These are phyloP conservation scores for Heterodera carotae DNA, from an alignment of 1,140 invertebrate genomes.

Conservation along the genomic window DNA sequence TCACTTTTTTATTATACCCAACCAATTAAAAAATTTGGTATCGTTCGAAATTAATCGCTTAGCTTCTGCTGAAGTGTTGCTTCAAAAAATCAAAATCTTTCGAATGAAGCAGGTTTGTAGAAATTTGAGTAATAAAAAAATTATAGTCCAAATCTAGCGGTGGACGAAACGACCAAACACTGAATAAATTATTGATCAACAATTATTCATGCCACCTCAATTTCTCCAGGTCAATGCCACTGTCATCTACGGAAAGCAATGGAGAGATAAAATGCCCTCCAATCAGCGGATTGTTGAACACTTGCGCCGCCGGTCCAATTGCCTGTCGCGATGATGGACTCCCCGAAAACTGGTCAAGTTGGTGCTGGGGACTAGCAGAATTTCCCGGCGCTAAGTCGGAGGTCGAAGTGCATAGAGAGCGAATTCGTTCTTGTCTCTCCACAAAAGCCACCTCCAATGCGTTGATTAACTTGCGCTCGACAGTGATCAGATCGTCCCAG, in stretches of 20 bases:
- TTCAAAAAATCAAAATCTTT: too few species aligned
- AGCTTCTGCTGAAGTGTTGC: too few species aligned
- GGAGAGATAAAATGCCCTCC: not conserved
- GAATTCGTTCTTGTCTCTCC: constrained; percentile 32
- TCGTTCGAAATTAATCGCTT: too few species aligned
- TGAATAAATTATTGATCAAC: too few species aligned
- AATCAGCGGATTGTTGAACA: not conserved
- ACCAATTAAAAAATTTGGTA: too few species aligned
- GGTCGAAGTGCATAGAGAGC: constrained; percentile 5
- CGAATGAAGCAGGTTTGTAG: too few species aligned
- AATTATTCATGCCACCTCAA: not conserved
- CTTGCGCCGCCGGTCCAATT: not conserved
- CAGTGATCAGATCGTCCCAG: constrained; percentile 51
- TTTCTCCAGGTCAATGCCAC: constrained; percentile 3
- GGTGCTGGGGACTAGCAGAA: not conserved
- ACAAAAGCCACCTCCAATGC: constrained; percentile 44
- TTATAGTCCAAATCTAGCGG: too few species aligned
- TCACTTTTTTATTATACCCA: too few species aligned
- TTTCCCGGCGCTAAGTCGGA: not conserved
- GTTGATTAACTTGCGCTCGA: constrained; percentile 51
- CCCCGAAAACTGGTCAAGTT: not conserved
- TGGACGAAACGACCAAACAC: too few species aligned
- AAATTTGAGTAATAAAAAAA: too few species aligned
- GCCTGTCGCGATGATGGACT: not conserved
- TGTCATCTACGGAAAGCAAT: not conserved